phyloP scores from a whole-genome alignment of 2,113 vertebrate species.

The Limnothrissa miodon region DNA sequence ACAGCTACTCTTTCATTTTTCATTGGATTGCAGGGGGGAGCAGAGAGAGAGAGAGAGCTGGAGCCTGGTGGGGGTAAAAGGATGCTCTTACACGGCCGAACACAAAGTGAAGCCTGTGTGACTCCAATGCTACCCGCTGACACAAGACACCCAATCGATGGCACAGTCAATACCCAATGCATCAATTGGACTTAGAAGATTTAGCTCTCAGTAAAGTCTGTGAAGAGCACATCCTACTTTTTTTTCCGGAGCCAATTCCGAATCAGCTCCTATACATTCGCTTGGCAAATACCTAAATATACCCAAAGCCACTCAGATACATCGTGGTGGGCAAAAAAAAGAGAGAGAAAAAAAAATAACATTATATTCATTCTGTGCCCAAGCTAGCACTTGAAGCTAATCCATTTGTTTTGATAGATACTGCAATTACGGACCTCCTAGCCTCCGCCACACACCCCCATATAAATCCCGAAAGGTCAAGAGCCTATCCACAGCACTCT shows the following conservation, averaged over 20 bases:
- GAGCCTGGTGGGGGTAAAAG: not conserved
- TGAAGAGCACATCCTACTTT: constrained; percentile 15
- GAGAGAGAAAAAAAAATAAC: not conserved
- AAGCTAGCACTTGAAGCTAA: constrained; percentile 29
- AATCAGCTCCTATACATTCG: not conserved
- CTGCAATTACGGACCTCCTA: constrained; percentile 56
- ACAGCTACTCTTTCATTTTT: not conserved
- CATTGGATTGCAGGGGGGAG: not conserved
- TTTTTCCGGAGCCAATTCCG: not conserved
- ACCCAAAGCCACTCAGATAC: not conserved
- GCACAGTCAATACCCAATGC: not conserved
- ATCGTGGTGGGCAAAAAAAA: not conserved
- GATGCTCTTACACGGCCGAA: constrained; percentile 11
- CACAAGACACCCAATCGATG: constrained; percentile 9
- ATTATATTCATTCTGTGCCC: constrained; percentile 35
- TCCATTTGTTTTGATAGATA: constrained; percentile 58
- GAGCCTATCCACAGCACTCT: constrained; percentile 57
- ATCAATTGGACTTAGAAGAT: not conserved
- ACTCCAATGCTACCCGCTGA: constrained; percentile 1
- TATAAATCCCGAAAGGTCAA: constrained; percentile 70
- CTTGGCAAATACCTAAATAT: not conserved
- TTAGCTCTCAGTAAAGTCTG: not conserved
- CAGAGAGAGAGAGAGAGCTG: not conserved
- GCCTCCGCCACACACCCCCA: constrained; percentile 44
- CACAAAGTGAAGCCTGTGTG: not conserved